A percentile compares a stretch with the other conserved stretches of the same genome.
Conservation (phyloP, 2,113 vertebrate species). For the Porphyrio hochstetteri region DNA sequence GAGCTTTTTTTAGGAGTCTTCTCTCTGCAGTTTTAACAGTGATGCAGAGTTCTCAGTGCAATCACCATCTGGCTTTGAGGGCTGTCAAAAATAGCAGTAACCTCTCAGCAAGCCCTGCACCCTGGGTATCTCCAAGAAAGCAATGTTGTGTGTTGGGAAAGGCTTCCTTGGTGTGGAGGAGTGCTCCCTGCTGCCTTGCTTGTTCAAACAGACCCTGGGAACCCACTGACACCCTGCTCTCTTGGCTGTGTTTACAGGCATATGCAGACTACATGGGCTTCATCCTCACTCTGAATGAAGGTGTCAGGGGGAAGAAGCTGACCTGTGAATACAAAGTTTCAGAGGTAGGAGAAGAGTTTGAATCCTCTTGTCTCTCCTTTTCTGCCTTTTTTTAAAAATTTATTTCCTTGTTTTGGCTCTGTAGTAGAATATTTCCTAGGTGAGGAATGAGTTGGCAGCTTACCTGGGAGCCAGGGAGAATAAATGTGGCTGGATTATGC, state of each 20-base stretch:
- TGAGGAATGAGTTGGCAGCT: not conserved
- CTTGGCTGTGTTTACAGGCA: constrained; percentile 75
- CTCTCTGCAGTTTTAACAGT: not conserved
- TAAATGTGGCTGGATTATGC: not conserved
- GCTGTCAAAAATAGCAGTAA: not conserved
- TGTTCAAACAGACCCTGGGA: not conserved
- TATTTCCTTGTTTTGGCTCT: no score
- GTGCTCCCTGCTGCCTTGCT: not conserved
- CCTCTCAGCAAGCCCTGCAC: not conserved
- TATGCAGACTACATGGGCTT: constrained; percentile 97
- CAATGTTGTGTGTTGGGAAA: not conserved
- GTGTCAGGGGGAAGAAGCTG: constrained; percentile 91
- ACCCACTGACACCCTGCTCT: not conserved
- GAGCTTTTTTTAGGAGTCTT: not conserved
- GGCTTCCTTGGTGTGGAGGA: not conserved
- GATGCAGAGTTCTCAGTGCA: not conserved
- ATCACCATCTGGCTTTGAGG: not conserved
- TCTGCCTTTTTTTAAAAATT: no score
- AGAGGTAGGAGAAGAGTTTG: constrained; percentile 79
- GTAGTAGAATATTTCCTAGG: not conserved
- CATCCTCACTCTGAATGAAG: constrained; percentile 91
- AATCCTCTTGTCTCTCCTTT: not conserved
- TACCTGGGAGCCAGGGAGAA: not conserved
- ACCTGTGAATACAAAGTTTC: constrained; percentile 88
- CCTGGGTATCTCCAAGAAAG: not conserved